phyloP scores from a whole-genome alignment of 2,797 vertebrate genomes.

The Vipera latastei region DNA sequence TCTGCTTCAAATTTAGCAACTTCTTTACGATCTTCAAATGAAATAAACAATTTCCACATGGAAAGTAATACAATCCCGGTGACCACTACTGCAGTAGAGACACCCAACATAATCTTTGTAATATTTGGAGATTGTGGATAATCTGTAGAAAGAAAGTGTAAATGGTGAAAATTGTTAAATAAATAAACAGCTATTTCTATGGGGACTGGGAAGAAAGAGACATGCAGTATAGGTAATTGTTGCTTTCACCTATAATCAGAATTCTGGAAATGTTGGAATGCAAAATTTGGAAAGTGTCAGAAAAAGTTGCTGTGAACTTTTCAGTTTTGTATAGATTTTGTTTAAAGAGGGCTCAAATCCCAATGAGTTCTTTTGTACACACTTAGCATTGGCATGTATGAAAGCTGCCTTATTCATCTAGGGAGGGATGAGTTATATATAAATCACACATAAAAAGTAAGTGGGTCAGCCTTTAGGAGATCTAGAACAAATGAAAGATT shows the following conservation, averaged over 20 bases:
- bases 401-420: neutral
- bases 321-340: neutral
- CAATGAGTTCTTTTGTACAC: neutral
- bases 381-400: neutral
- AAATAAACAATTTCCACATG: slow-evolving; percentile 93
- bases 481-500: neutral
- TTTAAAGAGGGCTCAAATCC: neutral
- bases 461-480: neutral
- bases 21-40: slow-evolving; percentile 92
- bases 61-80: slow-evolving; percentile 86
- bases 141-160: slow-evolving; percentile 72
- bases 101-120: slow-evolving; percentile 87
- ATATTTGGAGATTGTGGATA: slow-evolving; percentile 87
- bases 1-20: slow-evolving; percentile 97
- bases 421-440: neutral
- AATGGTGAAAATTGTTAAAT: neutral
- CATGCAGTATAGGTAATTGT: neutral
- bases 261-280: neutral
- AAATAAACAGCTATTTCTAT: neutral
- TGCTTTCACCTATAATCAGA: neutral
- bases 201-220: neutral
- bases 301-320: neutral
- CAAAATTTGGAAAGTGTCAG: neutral
- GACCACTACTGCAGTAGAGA: slow-evolving; percentile 86
- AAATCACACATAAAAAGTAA: neutral